Evolutionary conservation across 2,888 invertebrate genomes (phyloP).

Genomic region (Lysandra bellargus): DNA sequence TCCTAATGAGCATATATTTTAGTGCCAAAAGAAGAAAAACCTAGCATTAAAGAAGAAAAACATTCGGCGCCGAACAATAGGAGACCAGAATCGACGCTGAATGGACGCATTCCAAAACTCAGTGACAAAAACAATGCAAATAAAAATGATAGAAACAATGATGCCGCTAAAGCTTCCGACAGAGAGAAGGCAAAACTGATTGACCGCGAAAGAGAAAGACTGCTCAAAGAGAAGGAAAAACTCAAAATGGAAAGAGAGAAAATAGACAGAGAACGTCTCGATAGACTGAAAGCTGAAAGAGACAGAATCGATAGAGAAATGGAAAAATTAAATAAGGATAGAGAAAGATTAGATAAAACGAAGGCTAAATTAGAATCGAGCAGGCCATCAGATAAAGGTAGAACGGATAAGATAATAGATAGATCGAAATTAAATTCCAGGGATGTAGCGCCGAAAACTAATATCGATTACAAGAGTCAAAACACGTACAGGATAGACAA

Average conservation of each 20-base stretch:
- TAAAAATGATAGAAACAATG: conserved; percentile 46
- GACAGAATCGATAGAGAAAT: conserved; percentile 71
- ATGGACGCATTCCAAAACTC: conserved; percentile 79
- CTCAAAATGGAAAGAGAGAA: conserved; percentile 50
- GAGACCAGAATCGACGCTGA: conserved; percentile 56
- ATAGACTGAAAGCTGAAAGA: conserved; percentile 66
- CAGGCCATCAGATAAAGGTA: conserved; percentile 50
- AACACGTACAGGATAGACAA: conserved; percentile 77
- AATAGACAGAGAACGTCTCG: conserved; percentile 62
- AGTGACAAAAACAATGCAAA: conserved; percentile 54
- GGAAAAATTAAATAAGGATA: conserved; percentile 63
- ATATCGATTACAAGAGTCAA: conserved; percentile 72
- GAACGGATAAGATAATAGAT: conserved; percentile 53
- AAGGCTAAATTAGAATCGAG: conserved; percentile 62
- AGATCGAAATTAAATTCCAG: conserved; percentile 51
- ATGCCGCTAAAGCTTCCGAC: conserved; percentile 52
- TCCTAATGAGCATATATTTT: background rate
- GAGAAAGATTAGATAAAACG: conserved; percentile 66
- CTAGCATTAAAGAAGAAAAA: conserved; percentile 44
- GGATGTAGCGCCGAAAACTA: conserved; percentile 57
- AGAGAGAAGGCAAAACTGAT: conserved; percentile 54
- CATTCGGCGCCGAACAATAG: conserved; percentile 47
- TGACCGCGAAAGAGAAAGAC: conserved; percentile 45
- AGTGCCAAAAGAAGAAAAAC: conserved; percentile 59
- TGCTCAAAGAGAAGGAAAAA: conserved; percentile 49